Percentiles rank a stretch among this genome's conserved stretches.
These are phyloP conservation scores for Macquaria australasica DNA, from an alignment of 2,113 vertebrate genomes.

Conservation along the genomic window DNA sequence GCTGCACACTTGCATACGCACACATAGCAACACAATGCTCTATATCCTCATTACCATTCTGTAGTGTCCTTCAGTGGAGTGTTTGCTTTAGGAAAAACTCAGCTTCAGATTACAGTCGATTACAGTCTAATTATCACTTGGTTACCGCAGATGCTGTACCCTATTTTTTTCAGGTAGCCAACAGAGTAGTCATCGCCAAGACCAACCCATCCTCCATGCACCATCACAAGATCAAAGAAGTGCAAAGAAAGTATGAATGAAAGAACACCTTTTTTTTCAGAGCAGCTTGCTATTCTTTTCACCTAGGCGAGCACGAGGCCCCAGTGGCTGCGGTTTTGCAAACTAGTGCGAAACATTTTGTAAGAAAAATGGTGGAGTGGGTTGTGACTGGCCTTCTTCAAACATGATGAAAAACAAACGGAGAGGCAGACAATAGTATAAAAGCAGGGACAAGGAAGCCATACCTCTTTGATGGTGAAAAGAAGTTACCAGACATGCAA, in stretches of 20 bases:
- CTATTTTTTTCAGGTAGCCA: neutral
- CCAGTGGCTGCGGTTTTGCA: neutral
- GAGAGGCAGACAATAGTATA: neutral
- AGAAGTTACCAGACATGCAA: neutral
- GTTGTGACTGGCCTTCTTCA: neutral
- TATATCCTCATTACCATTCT: constrained; percentile 28
- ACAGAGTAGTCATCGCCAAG: constrained; percentile 2
- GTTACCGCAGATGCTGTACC: constrained; percentile 6
- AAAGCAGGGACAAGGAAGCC: constrained; percentile 8
- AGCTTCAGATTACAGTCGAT: constrained; percentile 31
- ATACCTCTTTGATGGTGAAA: neutral
- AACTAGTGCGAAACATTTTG: neutral
- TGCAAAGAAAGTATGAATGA: neutral
- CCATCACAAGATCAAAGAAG: neutral
- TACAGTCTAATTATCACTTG: constrained; percentile 48
- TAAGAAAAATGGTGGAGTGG: neutral
- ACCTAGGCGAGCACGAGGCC: neutral
- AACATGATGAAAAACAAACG: constrained; percentile 29
- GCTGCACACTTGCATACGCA: neutral
- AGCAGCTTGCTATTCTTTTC: constrained; percentile 1
- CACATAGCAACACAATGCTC: constrained; percentile 4
- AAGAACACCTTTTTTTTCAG: neutral
- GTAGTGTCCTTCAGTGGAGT: constrained; percentile 17
- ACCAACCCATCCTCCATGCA: neutral
- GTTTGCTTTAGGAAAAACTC: constrained; percentile 35